These are phyloP conservation scores for Himalopsyche anomala DNA, from an alignment of 2,888 invertebrate genomes.

Conservation along the genomic window DNA sequence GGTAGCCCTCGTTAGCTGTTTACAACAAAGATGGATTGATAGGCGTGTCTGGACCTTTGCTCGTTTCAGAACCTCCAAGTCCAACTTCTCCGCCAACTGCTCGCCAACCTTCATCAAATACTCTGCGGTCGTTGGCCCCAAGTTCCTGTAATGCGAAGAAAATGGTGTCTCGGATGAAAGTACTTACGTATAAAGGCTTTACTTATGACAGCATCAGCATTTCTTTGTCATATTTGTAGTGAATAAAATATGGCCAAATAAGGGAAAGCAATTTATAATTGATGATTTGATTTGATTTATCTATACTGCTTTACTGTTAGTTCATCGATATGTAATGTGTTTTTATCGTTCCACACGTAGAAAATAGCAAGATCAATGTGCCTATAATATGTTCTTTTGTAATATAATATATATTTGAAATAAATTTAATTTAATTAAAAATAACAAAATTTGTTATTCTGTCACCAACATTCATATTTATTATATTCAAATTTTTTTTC, in stretches of 20 bases:
- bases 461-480: too few relatives aligned
- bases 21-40: slow-evolving; percentile 63
- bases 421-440: too few relatives aligned
- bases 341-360: too few relatives aligned
- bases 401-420: too few relatives aligned
- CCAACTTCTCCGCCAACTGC: slow-evolving; percentile 39
- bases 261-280: too few relatives aligned
- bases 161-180: not conserved
- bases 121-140: slow-evolving; percentile 5
- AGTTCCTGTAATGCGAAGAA: slow-evolving; percentile 7
- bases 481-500: too few relatives aligned
- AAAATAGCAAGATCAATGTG: too few relatives aligned
- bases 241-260: not conserved
- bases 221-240: not conserved
- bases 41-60: slow-evolving; percentile 57
- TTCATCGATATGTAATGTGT: too few relatives aligned
- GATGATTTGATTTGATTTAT: too few relatives aligned
- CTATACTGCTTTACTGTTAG: too few relatives aligned
- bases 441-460: too few relatives aligned
- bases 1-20: slow-evolving; percentile 56
- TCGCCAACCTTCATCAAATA: slow-evolving; percentile 48
- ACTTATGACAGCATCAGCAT: not conserved
- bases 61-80: slow-evolving; percentile 30
- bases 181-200: not conserved
- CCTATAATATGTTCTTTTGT: too few relatives aligned